Percentiles rank a stretch among this genome's conserved stretches.
These are phyloP conservation scores for Oreocharis arfaki DNA, from an alignment of 2,113 vertebrate genomes.

Conservation along the genomic window DNA sequence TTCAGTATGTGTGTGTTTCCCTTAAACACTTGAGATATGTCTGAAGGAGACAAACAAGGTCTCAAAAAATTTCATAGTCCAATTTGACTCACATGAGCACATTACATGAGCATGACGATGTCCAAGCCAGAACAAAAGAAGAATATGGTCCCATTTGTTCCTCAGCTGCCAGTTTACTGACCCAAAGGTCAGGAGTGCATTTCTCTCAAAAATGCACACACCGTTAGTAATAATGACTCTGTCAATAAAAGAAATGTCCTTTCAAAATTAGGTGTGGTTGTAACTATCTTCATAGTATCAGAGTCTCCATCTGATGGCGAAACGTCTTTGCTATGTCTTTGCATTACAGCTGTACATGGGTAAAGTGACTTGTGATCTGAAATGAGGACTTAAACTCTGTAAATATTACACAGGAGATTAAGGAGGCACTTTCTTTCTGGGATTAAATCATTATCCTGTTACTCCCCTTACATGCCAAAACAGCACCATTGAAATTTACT, in stretches of 20 bases:
- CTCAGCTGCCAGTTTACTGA: accelerated
- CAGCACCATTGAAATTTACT: neutral
- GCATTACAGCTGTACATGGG: neutral
- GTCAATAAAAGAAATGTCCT: neutral
- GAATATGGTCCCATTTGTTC: neutral
- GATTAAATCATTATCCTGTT: neutral
- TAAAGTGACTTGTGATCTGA: neutral
- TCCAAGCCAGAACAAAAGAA: neutral
- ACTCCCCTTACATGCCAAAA: neutral
- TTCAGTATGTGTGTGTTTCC: neutral
- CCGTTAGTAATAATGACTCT: neutral
- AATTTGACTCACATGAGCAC: neutral
- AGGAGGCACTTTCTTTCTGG: neutral
- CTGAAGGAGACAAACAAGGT: neutral
- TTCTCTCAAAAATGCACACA: neutral
- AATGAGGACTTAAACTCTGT: neutral
- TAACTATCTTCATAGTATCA: neutral
- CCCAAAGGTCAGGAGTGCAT: neutral
- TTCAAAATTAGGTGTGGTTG: neutral
- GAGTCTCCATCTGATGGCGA: neutral
- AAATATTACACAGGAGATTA: neutral
- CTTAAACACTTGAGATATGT: neutral
- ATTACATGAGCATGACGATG: neutral
- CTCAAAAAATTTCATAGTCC: neutral
- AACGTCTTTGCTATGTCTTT: neutral